These are phyloP conservation scores for Trochalopteron elliotii DNA, from an alignment of 2,113 vertebrate genomes.

Conservation along the genomic window DNA sequence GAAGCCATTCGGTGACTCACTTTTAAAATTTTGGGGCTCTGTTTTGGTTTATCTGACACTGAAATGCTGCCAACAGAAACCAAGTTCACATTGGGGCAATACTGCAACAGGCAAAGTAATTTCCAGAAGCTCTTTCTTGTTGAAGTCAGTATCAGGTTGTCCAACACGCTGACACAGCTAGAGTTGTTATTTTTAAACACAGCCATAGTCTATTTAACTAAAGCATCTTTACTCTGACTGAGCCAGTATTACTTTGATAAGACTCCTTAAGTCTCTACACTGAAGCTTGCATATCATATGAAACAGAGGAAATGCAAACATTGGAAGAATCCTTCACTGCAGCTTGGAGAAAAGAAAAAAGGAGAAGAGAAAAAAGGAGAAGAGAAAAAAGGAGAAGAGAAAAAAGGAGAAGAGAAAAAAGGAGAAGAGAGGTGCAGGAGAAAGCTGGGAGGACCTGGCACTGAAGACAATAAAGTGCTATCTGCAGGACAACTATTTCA, in stretches of 20 bases:
- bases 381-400: background rate
- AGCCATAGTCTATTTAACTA: slow-evolving; percentile 61
- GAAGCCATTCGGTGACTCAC: background rate
- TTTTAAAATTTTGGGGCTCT: background rate
- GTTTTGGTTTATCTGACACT: background rate
- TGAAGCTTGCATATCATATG: background rate
- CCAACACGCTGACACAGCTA: slow-evolving; percentile 25
- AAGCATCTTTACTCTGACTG: slow-evolving; percentile 68
- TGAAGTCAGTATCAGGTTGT: slow-evolving; percentile 21
- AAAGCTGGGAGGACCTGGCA: background rate
- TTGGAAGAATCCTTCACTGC: background rate
- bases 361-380: background rate
- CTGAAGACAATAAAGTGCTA: background rate
- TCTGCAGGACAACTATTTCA: background rate
- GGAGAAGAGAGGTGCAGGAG: background rate
- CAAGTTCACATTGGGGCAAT: background rate
- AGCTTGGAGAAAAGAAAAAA: background rate
- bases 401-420: background rate
- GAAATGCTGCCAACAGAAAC: background rate
- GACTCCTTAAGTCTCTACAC: slow-evolving; percentile 45
- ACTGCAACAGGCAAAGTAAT: background rate
- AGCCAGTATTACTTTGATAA: slow-evolving; percentile 67
- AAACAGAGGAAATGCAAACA: background rate
- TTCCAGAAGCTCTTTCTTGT: slow-evolving; percentile 24
- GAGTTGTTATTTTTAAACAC: slow-evolving; percentile 62